Evolutionary conservation across 2,888 invertebrate genomes (phyloP).

Genomic region (Ariolimax columbianus): DNA sequence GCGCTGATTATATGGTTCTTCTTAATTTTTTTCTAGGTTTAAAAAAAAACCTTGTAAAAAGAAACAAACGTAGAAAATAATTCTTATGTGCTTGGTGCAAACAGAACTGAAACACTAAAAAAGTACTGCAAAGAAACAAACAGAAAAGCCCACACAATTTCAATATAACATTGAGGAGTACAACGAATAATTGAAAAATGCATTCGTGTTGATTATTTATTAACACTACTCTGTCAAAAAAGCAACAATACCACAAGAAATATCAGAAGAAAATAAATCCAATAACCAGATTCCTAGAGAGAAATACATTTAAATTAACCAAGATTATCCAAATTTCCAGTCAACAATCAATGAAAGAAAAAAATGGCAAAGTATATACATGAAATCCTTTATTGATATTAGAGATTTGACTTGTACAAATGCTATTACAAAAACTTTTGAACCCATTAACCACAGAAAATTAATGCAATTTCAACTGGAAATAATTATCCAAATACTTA

Average conservation of each 20-base stretch:
- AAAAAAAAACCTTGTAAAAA: no score
- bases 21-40: no score
- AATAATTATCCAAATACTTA: background rate
- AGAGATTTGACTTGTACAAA: background rate
- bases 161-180: background rate
- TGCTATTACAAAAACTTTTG: slow-evolving; percentile 5
- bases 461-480: background rate
- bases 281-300: background rate
- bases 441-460: background rate
- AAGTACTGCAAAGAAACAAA: background rate
- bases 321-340: background rate
- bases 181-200: background rate
- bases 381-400: background rate
- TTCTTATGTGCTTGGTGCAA: background rate
- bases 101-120: background rate
- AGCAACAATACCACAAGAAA: slow-evolving; percentile 5
- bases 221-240: slow-evolving; percentile 36
- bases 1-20: no score
- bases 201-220: slow-evolving; percentile 38
- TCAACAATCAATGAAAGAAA: background rate
- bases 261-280: background rate
- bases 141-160: background rate
- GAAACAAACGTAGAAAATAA: no score
- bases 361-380: slow-evolving; percentile 5
- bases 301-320: slow-evolving; percentile 13